These are phyloP conservation scores for Thymelicus lineola DNA, from an alignment of 2,888 invertebrate genomes.

Conservation along the genomic window DNA sequence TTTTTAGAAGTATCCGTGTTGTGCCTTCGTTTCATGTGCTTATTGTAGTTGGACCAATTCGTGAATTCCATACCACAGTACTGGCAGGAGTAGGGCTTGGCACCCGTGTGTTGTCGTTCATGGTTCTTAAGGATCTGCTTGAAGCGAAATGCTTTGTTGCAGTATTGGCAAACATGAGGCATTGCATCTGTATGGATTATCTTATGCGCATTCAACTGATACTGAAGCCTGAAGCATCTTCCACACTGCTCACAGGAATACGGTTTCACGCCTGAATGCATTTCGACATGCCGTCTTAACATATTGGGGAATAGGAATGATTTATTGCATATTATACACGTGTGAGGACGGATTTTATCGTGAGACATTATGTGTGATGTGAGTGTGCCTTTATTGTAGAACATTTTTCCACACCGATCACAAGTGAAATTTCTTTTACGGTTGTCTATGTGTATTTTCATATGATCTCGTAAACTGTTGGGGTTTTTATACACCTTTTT, in stretches of 20 bases:
- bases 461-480: slow-evolving; percentile 78
- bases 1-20: slow-evolving; percentile 80
- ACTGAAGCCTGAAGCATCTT: slow-evolving; percentile 85
- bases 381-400: slow-evolving; percentile 75
- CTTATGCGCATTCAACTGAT: slow-evolving; percentile 90
- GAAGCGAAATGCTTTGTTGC: slow-evolving; percentile 90
- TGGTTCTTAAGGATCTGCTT: slow-evolving; percentile 91
- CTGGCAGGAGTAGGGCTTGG: slow-evolving; percentile 89
- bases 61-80: slow-evolving; percentile 90
- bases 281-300: slow-evolving; percentile 73
- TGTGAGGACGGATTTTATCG: slow-evolving; percentile 70
- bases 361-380: slow-evolving; percentile 77
- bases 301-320: slow-evolving; percentile 76
- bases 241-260: slow-evolving; percentile 78
- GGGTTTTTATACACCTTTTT: slow-evolving; percentile 71
- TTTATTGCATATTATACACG: slow-evolving; percentile 74
- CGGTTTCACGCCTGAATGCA: slow-evolving; percentile 65
- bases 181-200: slow-evolving; percentile 91
- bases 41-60: slow-evolving; percentile 93
- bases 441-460: slow-evolving; percentile 85
- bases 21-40: slow-evolving; percentile 92
- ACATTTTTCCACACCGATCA: slow-evolving; percentile 77
- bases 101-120: slow-evolving; percentile 89
- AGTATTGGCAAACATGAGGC: slow-evolving; percentile 91
- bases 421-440: slow-evolving; percentile 74